Conservation (phyloP, 1,140 invertebrate species). For the Telenomus remus region DNA sequence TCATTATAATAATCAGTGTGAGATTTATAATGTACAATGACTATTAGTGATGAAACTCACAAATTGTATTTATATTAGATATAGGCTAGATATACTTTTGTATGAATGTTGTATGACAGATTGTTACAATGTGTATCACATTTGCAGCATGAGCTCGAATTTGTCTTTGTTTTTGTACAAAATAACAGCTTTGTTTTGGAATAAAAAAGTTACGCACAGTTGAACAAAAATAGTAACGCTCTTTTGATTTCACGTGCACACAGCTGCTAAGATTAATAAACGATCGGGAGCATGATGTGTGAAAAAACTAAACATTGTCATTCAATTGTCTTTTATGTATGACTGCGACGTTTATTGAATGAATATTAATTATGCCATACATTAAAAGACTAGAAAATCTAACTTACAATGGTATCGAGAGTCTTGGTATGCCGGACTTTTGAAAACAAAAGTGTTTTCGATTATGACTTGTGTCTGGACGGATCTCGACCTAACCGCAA, state of each 20-base stretch:
- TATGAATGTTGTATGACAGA: too few species aligned
- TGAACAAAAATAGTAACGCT: constrained; percentile 23
- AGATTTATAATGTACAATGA: too few species aligned
- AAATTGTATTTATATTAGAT: too few species aligned
- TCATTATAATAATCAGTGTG: too few species aligned
- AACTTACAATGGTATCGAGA: constrained; percentile 41
- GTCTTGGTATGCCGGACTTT: background rate
- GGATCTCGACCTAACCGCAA: background rate
- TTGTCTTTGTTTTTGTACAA: background rate
- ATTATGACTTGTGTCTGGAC: constrained; percentile 14
- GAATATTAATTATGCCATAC: constrained; percentile 39
- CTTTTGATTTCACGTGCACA: constrained; percentile 15
- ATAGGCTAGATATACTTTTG: too few species aligned
- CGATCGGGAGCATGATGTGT: constrained; percentile 21
- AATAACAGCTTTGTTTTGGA: background rate
- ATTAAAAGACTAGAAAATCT: constrained; percentile 54
- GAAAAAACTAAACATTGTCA: constrained; percentile 24
- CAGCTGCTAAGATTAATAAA: constrained; percentile 18
- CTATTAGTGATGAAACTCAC: too few species aligned
- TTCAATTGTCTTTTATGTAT: constrained; percentile 47
- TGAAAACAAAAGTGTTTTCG: background rate
- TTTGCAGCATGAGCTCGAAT: constrained; percentile 2
- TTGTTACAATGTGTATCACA: constrained; percentile 24
- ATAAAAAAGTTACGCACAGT: background rate
- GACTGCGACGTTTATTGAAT: constrained; percentile 43